Percentiles rank a stretch among this genome's conserved stretches.
Conservation (phyloP, 2,113 vertebrate species). For the Probosciger aterrimus region DNA sequence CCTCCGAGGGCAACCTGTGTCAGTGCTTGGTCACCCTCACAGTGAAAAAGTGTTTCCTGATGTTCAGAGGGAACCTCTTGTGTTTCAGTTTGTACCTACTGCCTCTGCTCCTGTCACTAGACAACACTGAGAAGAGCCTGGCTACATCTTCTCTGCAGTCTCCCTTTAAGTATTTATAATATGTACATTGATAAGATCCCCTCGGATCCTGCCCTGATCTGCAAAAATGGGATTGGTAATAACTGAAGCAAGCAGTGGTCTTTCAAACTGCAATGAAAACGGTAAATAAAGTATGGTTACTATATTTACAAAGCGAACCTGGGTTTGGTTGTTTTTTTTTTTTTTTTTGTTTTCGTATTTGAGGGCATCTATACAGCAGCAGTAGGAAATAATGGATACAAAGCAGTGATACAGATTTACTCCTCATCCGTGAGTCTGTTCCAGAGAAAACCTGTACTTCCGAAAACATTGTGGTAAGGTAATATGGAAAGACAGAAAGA, state of each 20-base stretch:
- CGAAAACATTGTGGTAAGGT: neutral
- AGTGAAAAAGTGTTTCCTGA: neutral
- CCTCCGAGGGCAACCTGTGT: neutral
- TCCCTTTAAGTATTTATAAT: neutral
- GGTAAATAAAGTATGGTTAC: neutral
- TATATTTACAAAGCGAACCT: neutral
- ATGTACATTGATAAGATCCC: neutral
- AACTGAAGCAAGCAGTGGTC: neutral
- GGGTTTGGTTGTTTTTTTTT: accelerated
- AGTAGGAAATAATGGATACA: neutral
- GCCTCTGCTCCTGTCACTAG: neutral
- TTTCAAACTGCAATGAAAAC: neutral
- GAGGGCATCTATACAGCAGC: neutral
- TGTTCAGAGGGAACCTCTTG: neutral
- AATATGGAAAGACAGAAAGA: neutral
- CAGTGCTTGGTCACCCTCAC: neutral
- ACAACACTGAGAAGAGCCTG: neutral
- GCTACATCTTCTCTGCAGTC: neutral
- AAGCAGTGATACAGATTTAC: neutral
- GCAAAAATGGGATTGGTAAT: neutral
- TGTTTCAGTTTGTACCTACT: neutral
- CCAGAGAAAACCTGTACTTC: neutral
- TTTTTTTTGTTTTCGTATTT: neutral
- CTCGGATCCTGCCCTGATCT: neutral
- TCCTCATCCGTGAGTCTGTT: neutral